Percentiles rank a stretch among this genome's conserved stretches.
Evolutionary conservation across 53 echinoderm and acorn worm species (phyloP).

Genomic region (Actinopyga echinites): DNA sequence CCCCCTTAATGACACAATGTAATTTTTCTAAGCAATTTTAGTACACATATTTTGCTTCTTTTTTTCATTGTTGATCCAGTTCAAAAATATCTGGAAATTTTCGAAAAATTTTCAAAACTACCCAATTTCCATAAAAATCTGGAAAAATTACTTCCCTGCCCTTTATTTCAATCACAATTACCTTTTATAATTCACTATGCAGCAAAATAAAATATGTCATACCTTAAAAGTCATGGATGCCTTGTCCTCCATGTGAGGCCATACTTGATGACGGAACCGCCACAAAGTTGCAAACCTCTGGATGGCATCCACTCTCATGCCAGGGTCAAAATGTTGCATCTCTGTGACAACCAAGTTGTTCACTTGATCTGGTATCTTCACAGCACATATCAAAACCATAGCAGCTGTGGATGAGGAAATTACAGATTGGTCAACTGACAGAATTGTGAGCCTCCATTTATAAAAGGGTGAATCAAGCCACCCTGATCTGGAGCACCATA

Average conservation of each 20-base stretch:
- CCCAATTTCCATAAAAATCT: no score
- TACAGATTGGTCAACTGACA: background rate
- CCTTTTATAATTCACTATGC: background rate
- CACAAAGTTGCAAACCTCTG: conserved; percentile 91
- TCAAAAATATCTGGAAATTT: no score
- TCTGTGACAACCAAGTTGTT: conserved; percentile 80
- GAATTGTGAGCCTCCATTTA: no score
- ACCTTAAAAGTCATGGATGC: conserved; percentile 89
- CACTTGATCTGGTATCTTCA: conserved; percentile 85
- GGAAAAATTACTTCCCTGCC: no score
- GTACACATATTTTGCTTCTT: no score
- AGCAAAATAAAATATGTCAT: background rate
- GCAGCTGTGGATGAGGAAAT: conserved; percentile 52
- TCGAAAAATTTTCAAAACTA: no score
- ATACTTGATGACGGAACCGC: conserved; percentile 93
- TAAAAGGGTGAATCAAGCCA: no score
- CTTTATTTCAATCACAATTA: no score
- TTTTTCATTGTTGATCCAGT: no score
- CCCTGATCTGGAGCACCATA: no score
- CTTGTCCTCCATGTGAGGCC: conserved; percentile 95
- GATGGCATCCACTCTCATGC: conserved; percentile 87
- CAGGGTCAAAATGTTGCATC: conserved; percentile 90
- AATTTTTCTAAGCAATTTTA: no score
- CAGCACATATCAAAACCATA: conserved; percentile 89
- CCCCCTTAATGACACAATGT: no score